Evolutionary conservation across 2,888 invertebrate species (phyloP), one percentile per base, ranked within the genome.

Genomic region (Empis stercorea): DNA sequence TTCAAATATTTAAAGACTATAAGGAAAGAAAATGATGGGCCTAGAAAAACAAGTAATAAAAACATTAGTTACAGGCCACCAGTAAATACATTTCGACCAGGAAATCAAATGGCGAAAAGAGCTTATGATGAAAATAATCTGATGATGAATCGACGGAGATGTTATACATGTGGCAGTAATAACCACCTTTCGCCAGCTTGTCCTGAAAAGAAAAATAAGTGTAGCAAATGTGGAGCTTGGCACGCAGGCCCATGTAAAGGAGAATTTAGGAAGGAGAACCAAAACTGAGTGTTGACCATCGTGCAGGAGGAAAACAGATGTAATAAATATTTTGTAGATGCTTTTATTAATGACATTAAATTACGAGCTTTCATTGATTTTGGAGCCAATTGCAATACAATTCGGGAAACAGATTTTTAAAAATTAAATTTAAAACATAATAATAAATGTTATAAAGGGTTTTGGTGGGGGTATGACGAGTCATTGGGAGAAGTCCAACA

Each of bases 1-100:
- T 42, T 48, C 4, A 41, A 44, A 38, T 51, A 45, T 47, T 41
- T 51, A 3, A 51, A 47, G 16, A 45, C 48, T n/a, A n/a, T 51
- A 0, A 42, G 30, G 14, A 32, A 20, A 17, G 44, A 43, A 14
- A 30, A 1, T 14, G 6, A 43, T 10, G 17, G 13, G 3, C 5
- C 5, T 20, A 20, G 20, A 20, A 20, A 20, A 4, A 20, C 5
- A 5, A 20, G 20, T 4, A 20, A 20, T 20, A 3, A 20, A 20
- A 20, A 20, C 5, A 4, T 20, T 20, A n/a, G n/a, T n/a, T n/a
- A n/a, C n/a, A n/a, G n/a, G n/a, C 20, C 4, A 20, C 20, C 20
- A 4, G 20, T 20, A 20, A 20, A 20, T 20, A 20, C 3, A 40
- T 44, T 40, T 47, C 15, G 11, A 17, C 42, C 23, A 40, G 34